Conservation (phyloP, 2,888 invertebrate genomes). For the Cremastobaeus sp. region DNA sequence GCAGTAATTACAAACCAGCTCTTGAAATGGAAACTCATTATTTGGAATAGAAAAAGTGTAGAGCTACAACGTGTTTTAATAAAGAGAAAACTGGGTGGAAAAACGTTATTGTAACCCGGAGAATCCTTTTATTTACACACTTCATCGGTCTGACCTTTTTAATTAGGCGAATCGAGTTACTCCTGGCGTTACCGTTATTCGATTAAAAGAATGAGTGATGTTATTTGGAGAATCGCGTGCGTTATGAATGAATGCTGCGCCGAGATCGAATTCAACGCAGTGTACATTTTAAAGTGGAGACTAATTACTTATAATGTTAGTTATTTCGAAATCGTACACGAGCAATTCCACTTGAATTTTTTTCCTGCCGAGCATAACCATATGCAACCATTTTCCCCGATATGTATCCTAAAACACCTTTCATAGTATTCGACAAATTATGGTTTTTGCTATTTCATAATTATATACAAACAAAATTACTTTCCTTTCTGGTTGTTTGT, state of each 20-base stretch:
- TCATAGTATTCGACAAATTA: no score
- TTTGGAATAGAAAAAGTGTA: no score
- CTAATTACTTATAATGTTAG: slow-evolving; percentile 9
- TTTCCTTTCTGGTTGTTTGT: no score
- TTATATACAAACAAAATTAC: no score
- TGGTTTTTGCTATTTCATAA: no score
- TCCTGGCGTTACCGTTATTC: slow-evolving; percentile 49
- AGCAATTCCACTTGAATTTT: no score
- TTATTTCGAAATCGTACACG: slow-evolving; percentile 31
- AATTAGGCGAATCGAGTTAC: slow-evolving; percentile 36
- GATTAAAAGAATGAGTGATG: slow-evolving; percentile 51
- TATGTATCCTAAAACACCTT: no score
- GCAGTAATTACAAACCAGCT: no score
- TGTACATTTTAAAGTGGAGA: neutral
- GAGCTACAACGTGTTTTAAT: neutral
- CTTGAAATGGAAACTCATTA: no score
- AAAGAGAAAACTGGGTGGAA: neutral
- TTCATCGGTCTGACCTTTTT: slow-evolving; percentile 25
- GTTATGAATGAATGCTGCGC: slow-evolving; percentile 39
- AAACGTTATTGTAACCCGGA: slow-evolving; percentile 7
- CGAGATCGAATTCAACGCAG: neutral
- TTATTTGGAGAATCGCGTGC: slow-evolving; percentile 44
- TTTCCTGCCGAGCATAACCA: no score
- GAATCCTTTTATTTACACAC: slow-evolving; percentile 39
- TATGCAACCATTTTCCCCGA: no score